Percentiles rank a stretch among this genome's conserved stretches.
Evolutionary conservation across 2,113 vertebrate genomes (phyloP).

Genomic region (Poeciliopsis retropinna): DNA sequence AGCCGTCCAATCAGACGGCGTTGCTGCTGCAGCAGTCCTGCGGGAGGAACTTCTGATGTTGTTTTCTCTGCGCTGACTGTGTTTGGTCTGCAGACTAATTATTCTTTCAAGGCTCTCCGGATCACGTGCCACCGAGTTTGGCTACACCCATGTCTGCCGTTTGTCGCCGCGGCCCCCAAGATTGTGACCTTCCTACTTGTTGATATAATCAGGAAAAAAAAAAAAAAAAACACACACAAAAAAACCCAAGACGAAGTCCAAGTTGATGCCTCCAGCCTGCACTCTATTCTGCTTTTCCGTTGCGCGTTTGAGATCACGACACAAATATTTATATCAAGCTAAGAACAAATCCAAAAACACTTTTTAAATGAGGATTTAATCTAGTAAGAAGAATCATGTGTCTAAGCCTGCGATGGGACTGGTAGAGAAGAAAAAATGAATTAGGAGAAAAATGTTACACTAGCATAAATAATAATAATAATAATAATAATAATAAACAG

Average conservation of each 20-base stretch:
- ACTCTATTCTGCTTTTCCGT: too few species aligned
- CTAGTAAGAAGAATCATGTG: background rate
- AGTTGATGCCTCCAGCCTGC: background rate
- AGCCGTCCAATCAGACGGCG: background rate
- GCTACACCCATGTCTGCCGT: constrained; percentile 25
- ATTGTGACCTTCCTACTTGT: background rate
- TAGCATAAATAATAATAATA: too few species aligned
- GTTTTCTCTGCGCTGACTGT: constrained; percentile 35
- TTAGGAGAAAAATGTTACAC: too few species aligned
- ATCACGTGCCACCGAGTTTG: constrained; percentile 17
- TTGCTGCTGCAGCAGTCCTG: background rate
- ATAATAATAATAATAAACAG: too few species aligned
- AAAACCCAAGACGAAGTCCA: background rate
- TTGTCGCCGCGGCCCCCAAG: background rate
- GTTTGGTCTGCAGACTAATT: constrained; percentile 67
- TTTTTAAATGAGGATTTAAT: background rate
- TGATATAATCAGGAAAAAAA: constrained; percentile 14
- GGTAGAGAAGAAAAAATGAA: too few species aligned
- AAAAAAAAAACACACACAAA: background rate
- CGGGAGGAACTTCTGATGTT: constrained; percentile 19
- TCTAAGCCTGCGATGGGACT: too few species aligned
- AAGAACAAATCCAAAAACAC: background rate
- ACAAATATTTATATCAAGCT: background rate
- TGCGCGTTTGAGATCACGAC: too few species aligned
- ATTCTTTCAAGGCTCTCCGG: constrained; percentile 45